phyloP scores from a whole-genome alignment of 64 coral and sea anemone species.

The Platygyra sinensis region DNA sequence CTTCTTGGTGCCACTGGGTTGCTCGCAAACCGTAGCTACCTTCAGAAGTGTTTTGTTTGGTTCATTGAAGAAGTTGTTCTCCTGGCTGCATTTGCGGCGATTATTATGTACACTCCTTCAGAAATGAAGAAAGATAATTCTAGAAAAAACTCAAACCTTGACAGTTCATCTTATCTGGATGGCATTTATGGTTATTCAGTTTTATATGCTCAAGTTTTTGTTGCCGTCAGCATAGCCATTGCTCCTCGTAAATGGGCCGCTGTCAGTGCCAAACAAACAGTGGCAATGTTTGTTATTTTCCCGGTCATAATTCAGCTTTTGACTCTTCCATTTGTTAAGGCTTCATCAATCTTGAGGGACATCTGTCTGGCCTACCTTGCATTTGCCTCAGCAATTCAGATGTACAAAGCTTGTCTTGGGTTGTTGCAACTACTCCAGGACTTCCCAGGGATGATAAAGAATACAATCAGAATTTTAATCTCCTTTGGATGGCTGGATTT shows the following conservation, averaged over 20 bases:
- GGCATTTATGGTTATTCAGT: conserved; percentile 59
- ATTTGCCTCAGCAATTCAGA: conserved; percentile 59
- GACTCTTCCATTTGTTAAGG: conserved; percentile 57
- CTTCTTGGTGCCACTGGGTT: conserved; percentile 56
- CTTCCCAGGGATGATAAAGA: conserved; percentile 61
- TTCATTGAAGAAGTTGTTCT: conserved; percentile 40
- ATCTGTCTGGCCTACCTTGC: conserved; percentile 76
- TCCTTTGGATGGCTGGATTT: conserved; percentile 82
- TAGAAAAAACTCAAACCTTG: not conserved
- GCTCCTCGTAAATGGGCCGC: conserved; percentile 63
- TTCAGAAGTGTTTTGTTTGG: conserved; percentile 55
- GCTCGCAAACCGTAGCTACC: conserved; percentile 27
- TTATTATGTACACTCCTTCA: not conserved
- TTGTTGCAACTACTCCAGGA: conserved; percentile 52
- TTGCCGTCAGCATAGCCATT: conserved; percentile 71
- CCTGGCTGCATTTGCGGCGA: conserved; percentile 14
- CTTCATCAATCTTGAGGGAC: conserved; percentile 56
- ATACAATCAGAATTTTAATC: conserved; percentile 61
- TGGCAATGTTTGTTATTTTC: conserved; percentile 62
- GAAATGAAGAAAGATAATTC: conserved; percentile 1
- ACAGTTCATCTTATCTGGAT: conserved; percentile 12
- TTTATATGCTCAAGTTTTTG: conserved; percentile 73
- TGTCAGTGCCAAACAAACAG: conserved; percentile 59
- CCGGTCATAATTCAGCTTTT: conserved; percentile 71
- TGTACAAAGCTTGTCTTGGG: conserved; percentile 71